Percentiles rank a stretch among this genome's conserved stretches.
These are phyloP conservation scores for Anarsia innoxiella DNA, from an alignment of 2,888 invertebrate genomes.

Conservation along the genomic window DNA sequence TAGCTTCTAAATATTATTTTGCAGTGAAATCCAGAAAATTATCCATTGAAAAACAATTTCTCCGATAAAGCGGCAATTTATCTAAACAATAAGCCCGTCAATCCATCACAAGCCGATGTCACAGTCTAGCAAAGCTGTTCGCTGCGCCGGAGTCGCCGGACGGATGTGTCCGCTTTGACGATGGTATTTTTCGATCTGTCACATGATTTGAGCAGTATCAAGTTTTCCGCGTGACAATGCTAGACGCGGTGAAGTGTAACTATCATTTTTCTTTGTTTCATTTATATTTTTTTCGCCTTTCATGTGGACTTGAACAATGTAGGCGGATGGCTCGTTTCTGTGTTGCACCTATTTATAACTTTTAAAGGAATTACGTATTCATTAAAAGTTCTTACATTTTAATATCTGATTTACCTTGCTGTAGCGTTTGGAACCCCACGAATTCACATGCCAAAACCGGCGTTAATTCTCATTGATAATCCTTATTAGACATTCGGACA, in stretches of 20 bases:
- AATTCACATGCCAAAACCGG: conserved; percentile 2
- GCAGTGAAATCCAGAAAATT: no score
- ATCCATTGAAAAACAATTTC: no score
- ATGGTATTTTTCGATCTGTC: conserved; percentile 54
- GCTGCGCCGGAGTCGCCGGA: background rate
- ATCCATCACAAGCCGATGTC: conserved; percentile 12
- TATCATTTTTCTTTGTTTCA: background rate
- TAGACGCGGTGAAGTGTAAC: conserved; percentile 3
- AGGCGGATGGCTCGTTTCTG: no score
- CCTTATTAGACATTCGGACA: conserved; percentile 35
- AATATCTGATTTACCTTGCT: no score
- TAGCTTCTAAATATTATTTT: no score
- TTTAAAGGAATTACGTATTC: no score
- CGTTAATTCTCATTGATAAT: conserved; percentile 15
- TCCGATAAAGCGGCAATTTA: conserved; percentile 6
- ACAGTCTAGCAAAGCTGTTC: no score
- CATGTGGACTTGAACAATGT: no score
- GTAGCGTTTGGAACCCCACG: background rate
- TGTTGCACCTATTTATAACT: no score
- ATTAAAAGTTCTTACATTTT: no score
- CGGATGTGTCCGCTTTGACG: conserved; percentile 5
- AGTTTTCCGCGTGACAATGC: conserved; percentile 32
- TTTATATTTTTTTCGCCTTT: background rate
- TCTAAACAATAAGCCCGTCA: conserved; percentile 5
- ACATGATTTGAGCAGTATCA: conserved; percentile 55